Conservation (phyloP, 1,140 invertebrate genomes). For the Monochamus saltuarius region DNA sequence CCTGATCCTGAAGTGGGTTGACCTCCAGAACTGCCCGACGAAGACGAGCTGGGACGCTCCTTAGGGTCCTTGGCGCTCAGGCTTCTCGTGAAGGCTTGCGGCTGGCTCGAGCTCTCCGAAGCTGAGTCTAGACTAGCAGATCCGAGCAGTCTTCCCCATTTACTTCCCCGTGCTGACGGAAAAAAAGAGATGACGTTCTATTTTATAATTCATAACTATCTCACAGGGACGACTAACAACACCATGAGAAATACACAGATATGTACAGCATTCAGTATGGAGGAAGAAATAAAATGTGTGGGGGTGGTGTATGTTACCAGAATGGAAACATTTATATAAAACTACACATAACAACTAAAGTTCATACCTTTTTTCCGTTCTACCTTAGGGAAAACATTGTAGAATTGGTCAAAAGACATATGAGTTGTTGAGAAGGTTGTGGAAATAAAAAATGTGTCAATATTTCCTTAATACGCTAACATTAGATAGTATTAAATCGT, state of each 20-base stretch:
- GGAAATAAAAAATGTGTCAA: background rate
- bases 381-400: too few species aligned
- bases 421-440: too few species aligned
- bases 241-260: too few species aligned
- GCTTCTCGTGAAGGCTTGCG: slow-evolving; percentile 65
- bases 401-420: too few species aligned
- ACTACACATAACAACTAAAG: too few species aligned
- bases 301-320: too few species aligned
- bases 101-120: slow-evolving; percentile 54
- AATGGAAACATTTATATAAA: too few species aligned
- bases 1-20: slow-evolving; percentile 55
- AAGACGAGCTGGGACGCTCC: slow-evolving; percentile 53
- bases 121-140: slow-evolving; percentile 70
- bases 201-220: background rate
- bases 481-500: too few species aligned
- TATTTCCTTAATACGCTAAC: background rate
- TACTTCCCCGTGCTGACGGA: slow-evolving; percentile 53
- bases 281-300: too few species aligned
- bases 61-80: slow-evolving; percentile 68
- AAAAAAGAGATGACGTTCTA: slow-evolving; percentile 11
- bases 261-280: too few species aligned
- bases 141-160: slow-evolving; percentile 79
- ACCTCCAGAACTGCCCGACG: slow-evolving; percentile 46
- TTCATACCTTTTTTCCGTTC: too few species aligned
- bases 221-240: too few species aligned